Conservation (phyloP, 2,888 invertebrate species). For the Dorcus hopei region DNA sequence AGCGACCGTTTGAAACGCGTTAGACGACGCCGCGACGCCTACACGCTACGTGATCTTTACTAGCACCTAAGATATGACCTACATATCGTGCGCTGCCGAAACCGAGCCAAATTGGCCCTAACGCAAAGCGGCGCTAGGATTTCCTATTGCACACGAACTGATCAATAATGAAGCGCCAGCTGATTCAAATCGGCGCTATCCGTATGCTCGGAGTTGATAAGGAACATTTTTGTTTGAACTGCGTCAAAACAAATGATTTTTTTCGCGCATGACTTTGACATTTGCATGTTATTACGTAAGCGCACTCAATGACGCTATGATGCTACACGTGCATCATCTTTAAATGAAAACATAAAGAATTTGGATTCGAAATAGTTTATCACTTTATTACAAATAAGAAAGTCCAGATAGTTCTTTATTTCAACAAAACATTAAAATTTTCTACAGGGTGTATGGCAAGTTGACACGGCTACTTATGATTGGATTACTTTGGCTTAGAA, state of each 20-base stretch:
- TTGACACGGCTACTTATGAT: too few relatives aligned
- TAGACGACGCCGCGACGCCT: constrained; percentile 18
- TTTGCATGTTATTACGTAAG: neutral
- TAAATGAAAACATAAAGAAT: too few relatives aligned
- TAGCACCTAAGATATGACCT: constrained; percentile 28
- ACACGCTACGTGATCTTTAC: constrained; percentile 16
- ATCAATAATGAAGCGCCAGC: constrained; percentile 9
- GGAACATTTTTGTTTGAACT: constrained; percentile 1
- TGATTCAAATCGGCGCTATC: constrained; percentile 1
- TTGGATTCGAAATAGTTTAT: too few relatives aligned
- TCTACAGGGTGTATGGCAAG: too few relatives aligned
- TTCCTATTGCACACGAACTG: constrained; percentile 3
- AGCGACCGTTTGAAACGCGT: constrained; percentile 11
- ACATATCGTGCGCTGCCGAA: constrained; percentile 19
- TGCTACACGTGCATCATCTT: too few relatives aligned
- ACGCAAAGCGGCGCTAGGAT: constrained; percentile 4
- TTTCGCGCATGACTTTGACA: constrained; percentile 14
- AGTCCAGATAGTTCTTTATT: too few relatives aligned
- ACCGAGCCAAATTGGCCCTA: constrained; percentile 8
- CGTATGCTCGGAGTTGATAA: neutral
- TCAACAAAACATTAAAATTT: too few relatives aligned
- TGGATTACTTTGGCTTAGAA: too few relatives aligned
- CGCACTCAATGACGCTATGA: too few relatives aligned
- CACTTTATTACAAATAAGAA: too few relatives aligned
- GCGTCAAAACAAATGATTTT: constrained; percentile 8